Evolutionary conservation across 2,113 vertebrate genomes (phyloP), one percentile per base, ranked within the genome.

Genomic region (Coreoperca whiteheadi): DNA sequence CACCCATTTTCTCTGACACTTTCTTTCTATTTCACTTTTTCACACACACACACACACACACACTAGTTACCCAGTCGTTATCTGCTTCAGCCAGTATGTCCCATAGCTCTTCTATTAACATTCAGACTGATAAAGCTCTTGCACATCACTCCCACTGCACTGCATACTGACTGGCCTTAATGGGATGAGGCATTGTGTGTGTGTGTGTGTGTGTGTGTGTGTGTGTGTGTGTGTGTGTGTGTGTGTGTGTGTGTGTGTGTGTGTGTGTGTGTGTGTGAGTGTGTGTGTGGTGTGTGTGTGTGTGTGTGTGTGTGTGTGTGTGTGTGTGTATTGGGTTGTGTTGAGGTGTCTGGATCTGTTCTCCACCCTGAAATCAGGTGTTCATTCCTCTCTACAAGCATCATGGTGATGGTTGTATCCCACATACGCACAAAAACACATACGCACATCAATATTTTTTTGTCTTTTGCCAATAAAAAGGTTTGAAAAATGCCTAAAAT

Each of bases 71-170:
- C 63, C 78, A 57, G 74, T 60, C 37, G 32, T 84, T 91, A 93
- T 92, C 81, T 59, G 66, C 78, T 74, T 32, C 34, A 46, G 73
- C 83, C 86, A 89, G 79, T 61, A 64, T 74, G 81, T 87, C 87
- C 82, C 84, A 84, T 67, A 83, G 85, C 90, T 85, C 79, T 77
- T 74, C 86, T 83, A 88, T 92, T 91, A 89, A 86, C 86, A 88
- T 82, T 87, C 86, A 90, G 73, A 41, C 81, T 72, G 88, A 93
- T 92, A 89, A 87, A 87, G 79, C 72, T 32, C 81, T 77, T 78
- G 77, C 83, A 82, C 88, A 87, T 92, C 86, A 74, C 70, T 83
- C 61, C 80, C 75, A 66, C 50, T 65, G 43, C 81, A 56, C 75
- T 51, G 70, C 87, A 86, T 61, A 66, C 87, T 71, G 80, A 71